phyloP scores from a whole-genome alignment of 2,888 invertebrate species.

The Lasioglossum vierecki region DNA sequence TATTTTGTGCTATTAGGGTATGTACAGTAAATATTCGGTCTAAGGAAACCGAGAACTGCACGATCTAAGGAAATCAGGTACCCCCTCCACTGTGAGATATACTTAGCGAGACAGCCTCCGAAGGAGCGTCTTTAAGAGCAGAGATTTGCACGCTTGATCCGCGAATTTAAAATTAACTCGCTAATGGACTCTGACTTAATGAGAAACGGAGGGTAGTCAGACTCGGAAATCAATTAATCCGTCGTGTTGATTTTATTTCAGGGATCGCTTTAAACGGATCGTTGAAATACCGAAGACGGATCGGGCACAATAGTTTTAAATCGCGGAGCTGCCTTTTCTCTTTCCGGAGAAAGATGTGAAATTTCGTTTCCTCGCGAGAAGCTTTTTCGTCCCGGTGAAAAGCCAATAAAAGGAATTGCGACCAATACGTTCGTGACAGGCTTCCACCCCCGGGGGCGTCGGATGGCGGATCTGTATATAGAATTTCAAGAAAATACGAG shows the following conservation, averaged over 20 bases:
- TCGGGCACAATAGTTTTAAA: neutral
- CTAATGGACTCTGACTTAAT: neutral
- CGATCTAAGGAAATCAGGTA: too few species aligned
- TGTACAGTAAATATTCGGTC: too few species aligned
- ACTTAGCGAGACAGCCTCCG: too few species aligned
- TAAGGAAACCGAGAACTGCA: too few species aligned
- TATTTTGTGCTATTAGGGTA: too few species aligned
- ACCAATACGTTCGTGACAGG: slow-evolving; percentile 1
- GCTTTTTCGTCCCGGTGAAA: neutral
- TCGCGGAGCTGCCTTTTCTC: neutral
- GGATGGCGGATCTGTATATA: neutral
- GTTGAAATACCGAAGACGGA: too few species aligned
- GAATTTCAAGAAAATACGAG: slow-evolving; percentile 20
- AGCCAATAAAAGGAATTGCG: neutral
- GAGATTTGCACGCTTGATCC: neutral
- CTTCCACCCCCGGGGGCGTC: neutral
- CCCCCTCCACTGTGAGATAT: too few species aligned
- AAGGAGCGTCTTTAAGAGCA: too few species aligned
- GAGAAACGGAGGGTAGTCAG: neutral
- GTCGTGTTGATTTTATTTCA: neutral
- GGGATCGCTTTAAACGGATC: neutral
- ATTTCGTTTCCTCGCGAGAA: neutral
- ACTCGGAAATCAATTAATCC: neutral
- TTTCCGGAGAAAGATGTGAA: neutral
- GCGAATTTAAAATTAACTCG: neutral